Evolutionary conservation across 2,888 invertebrate species (phyloP).

Genomic region (Psylliodes chrysocephalus): DNA sequence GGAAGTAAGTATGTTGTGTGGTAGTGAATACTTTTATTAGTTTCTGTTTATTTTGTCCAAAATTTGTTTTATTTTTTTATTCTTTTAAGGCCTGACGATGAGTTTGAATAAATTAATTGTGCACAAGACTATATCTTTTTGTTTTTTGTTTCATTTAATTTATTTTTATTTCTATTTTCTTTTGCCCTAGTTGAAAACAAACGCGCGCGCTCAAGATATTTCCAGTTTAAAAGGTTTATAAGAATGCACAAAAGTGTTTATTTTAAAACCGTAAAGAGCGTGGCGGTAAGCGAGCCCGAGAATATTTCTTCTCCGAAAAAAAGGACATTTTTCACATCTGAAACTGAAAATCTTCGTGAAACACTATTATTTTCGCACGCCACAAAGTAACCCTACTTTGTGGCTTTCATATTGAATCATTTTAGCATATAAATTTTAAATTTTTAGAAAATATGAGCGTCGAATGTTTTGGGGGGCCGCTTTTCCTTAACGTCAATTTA

Average conservation of each 20-base stretch:
- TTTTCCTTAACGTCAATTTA: neutral
- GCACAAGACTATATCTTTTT: no score
- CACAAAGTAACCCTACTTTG: neutral
- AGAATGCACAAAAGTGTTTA: neutral
- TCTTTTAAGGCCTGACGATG: no score
- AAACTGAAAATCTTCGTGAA: neutral
- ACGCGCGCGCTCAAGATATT: no score
- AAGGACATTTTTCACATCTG: neutral
- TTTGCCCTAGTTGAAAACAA: no score
- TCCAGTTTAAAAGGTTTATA: no score
- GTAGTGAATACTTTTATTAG: no score
- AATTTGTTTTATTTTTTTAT: no score
- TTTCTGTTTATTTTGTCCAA: no score
- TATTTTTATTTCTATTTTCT: no score
- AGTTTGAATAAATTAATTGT: no score
- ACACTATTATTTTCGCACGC: neutral
- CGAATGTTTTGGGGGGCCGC: neutral
- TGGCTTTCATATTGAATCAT: neutral
- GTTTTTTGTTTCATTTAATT: no score
- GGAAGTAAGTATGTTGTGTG: no score
- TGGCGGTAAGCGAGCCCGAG: neutral
- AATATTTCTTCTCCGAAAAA: constrained; percentile 3
- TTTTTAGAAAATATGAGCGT: neutral
- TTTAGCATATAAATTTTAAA: neutral
- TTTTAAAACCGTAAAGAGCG: neutral